A percentile compares a stretch with the other conserved stretches of the same genome.
Evolutionary conservation across 2,797 vertebrate species (phyloP).

Genomic region (Eulemur albifrons): DNA sequence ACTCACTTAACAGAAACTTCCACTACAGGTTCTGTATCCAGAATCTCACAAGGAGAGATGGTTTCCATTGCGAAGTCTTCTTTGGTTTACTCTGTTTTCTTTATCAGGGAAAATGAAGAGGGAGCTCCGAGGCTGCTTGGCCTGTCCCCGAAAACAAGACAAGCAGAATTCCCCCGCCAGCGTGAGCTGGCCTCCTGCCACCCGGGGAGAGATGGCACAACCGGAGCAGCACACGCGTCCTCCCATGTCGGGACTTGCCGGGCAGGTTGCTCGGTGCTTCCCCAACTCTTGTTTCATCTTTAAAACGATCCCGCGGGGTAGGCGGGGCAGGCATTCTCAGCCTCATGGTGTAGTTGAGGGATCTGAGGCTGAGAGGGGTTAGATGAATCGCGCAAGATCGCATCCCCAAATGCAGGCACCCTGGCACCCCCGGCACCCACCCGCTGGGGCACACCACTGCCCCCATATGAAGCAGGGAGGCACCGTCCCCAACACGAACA

Average conservation of each 20-base stretch:
- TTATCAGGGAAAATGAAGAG: not conserved
- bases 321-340: not conserved
- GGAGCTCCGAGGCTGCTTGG: fast-evolving
- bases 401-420: not conserved
- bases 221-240: fast-evolving
- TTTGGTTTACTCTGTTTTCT: not conserved
- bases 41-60: not conserved
- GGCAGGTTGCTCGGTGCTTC: not conserved
- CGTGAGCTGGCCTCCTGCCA: fast-evolving
- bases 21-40: fast-evolving
- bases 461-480: not conserved
- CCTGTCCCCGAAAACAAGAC: fast-evolving
- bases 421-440: fast-evolving
- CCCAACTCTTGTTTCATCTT: not conserved
- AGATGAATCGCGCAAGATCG: not conserved
- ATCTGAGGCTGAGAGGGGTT: not conserved
- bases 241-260: not conserved
- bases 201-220: fast-evolving
- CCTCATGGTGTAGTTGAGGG: not conserved
- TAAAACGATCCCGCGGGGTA: not conserved
- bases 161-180: fast-evolving
- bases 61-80: not conserved
- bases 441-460: fast-evolving
- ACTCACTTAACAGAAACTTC: not conserved
- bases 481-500: no score